phyloP scores from a whole-genome alignment of 2,113 vertebrate species.

The Mesoclemmys tuberculata region DNA sequence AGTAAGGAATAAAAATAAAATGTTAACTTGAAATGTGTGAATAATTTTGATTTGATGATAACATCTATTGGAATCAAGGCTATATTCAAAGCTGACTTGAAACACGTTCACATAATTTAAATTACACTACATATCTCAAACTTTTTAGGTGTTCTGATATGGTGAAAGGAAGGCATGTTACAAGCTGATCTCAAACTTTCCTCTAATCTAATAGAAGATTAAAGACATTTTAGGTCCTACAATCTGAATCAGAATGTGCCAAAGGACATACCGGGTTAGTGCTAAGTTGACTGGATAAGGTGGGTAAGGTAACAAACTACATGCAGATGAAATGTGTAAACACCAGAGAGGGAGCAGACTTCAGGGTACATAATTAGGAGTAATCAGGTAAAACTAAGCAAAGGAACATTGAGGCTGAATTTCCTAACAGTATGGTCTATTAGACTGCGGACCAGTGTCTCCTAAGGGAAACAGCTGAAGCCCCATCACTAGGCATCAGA shows the following conservation, averaged over 20 bases:
- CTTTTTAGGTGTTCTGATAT: constrained; percentile 63
- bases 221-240: constrained; percentile 29
- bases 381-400: background rate
- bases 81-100: constrained; percentile 76
- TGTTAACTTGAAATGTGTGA: constrained; percentile 79
- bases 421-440: background rate
- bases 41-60: constrained; percentile 81
- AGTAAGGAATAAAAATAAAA: constrained; percentile 80
- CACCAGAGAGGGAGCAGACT: background rate
- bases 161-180: constrained; percentile 5
- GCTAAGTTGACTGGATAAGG: background rate
- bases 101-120: constrained; percentile 76
- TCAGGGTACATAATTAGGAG: background rate
- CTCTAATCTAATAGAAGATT: constrained; percentile 30
- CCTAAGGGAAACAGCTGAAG: background rate
- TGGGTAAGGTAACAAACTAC: background rate
- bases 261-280: background rate
- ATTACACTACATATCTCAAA: constrained; percentile 74
- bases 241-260: background rate
- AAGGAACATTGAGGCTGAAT: background rate
- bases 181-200: background rate
- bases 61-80: constrained; percentile 76
- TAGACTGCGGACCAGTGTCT: background rate
- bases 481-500: background rate
- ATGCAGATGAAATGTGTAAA: background rate